phyloP scores from a whole-genome alignment of 1,140 invertebrate genomes.

The Epicauta chinensis region DNA sequence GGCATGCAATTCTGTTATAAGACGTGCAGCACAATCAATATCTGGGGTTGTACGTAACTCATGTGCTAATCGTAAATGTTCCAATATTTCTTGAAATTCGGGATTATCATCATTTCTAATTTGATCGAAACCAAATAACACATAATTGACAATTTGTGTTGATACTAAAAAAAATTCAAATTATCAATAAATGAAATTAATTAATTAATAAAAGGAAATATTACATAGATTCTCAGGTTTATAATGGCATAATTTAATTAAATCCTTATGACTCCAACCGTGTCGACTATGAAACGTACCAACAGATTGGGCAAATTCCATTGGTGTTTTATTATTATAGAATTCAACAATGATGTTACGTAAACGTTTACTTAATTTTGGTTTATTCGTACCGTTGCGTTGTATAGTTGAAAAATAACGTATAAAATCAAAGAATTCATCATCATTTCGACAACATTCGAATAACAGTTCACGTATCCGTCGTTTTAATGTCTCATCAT shows the following conservation, averaged over 20 bases:
- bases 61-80: constrained; percentile 19
- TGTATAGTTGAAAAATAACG: constrained; percentile 42
- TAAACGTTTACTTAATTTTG: constrained; percentile 50
- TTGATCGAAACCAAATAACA: constrained; percentile 17
- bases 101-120: constrained; percentile 12
- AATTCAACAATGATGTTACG: constrained; percentile 49
- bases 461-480: constrained; percentile 23
- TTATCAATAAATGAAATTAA: not conserved
- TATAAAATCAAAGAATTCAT: constrained; percentile 53
- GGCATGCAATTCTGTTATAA: constrained; percentile 20
- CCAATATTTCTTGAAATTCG: constrained; percentile 18
- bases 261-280: constrained; percentile 60
- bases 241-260: constrained; percentile 57
- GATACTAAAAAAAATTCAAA: constrained; percentile 23
- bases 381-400: constrained; percentile 13
- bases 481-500: too few relatives aligned
- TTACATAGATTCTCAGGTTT: constrained; percentile 44
- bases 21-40: constrained; percentile 11
- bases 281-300: constrained; percentile 51
- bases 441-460: constrained; percentile 44
- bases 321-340: constrained; percentile 50
- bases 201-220: constrained; percentile 1
- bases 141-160: constrained; percentile 26
- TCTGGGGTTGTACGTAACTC: constrained; percentile 20
- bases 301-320: constrained; percentile 50